Evolutionary conservation across 2,797 vertebrate species (phyloP).

Genomic region (Melanotaenia nigrans): DNA sequence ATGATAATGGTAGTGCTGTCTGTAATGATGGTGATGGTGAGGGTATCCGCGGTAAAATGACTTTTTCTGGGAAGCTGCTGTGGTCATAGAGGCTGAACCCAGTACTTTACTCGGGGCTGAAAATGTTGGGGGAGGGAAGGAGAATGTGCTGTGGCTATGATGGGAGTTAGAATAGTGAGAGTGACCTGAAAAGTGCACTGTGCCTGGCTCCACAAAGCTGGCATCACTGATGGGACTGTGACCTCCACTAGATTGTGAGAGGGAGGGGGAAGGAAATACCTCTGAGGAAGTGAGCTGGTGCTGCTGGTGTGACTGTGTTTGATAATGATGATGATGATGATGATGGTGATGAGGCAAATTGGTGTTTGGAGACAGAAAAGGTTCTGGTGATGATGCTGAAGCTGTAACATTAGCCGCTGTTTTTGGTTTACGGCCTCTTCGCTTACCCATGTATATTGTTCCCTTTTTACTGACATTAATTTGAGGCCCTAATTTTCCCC

Average conservation of each 20-base stretch:
- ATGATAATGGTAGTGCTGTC: conserved; percentile 83
- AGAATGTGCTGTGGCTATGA: conserved; percentile 84
- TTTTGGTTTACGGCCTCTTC: conserved; percentile 97
- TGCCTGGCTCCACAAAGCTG: conserved; percentile 94
- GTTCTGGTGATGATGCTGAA: conserved; percentile 71
- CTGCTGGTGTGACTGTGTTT: conserved; percentile 83
- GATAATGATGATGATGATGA: conserved; percentile 49
- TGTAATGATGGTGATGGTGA: conserved; percentile 84
- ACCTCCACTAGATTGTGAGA: conserved; percentile 88
- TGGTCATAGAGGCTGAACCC: conserved; percentile 58
- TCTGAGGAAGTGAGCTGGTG: conserved; percentile 82
- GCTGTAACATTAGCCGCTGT: conserved; percentile 52
- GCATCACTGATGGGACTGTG: conserved; percentile 96
- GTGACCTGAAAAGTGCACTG: conserved; percentile 90
- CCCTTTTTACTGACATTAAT: conserved; percentile 99
- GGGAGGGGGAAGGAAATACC: conserved; percentile 91
- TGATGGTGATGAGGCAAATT: conserved; percentile 82
- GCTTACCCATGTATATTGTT: conserved; percentile 99
- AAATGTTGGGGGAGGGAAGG: conserved; percentile 83
- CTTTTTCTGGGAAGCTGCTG: conserved; percentile 90
- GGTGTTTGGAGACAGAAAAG: conserved; percentile 80
- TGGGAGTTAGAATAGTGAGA: conserved; percentile 84
- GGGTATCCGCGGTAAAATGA: conserved; percentile 90
- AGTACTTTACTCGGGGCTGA: conserved; percentile 80
- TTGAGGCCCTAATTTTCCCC: conserved; percentile 93